These are phyloP conservation scores for Orycteropus afer DNA, from an alignment of 2,113 vertebrate species.

Conservation along the genomic window DNA sequence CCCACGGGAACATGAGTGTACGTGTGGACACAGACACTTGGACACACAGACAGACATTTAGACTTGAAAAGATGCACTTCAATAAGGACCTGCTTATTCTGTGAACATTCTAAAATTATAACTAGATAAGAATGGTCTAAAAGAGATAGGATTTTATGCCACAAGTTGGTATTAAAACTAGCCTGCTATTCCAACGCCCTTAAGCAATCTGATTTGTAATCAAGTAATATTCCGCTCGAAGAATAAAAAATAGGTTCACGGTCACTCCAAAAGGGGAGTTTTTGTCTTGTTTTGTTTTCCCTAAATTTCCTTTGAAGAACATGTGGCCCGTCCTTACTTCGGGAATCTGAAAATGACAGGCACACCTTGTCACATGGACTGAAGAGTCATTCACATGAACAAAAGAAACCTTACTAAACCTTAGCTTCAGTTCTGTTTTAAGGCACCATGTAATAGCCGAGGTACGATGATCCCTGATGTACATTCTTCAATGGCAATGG, in stretches of 20 bases:
- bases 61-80: conserved; percentile 87
- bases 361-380: conserved; percentile 88
- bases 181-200: conserved; percentile 81
- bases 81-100: conserved; percentile 85
- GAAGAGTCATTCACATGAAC: conserved; percentile 87
- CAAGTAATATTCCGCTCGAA: conserved; percentile 88
- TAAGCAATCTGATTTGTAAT: conserved; percentile 86
- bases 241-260: conserved; percentile 86
- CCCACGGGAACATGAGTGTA: conserved; percentile 11
- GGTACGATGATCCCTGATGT: conserved; percentile 93
- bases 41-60: conserved; percentile 77
- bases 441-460: conserved; percentile 94
- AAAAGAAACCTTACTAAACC: conserved; percentile 87
- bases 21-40: conserved; percentile 25
- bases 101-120: conserved; percentile 84
- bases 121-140: conserved; percentile 82
- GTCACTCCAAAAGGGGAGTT: conserved; percentile 86
- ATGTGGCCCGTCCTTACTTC: conserved; percentile 86
- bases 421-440: conserved; percentile 92
- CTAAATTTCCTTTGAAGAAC: conserved; percentile 85
- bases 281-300: conserved; percentile 67
- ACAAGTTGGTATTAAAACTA: conserved; percentile 86
- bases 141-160: conserved; percentile 83
- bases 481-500: conserved; percentile 92
- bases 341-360: conserved; percentile 88